Conservation (phyloP, 2,797 vertebrate species). For the Spondyliosoma cantharus region DNA sequence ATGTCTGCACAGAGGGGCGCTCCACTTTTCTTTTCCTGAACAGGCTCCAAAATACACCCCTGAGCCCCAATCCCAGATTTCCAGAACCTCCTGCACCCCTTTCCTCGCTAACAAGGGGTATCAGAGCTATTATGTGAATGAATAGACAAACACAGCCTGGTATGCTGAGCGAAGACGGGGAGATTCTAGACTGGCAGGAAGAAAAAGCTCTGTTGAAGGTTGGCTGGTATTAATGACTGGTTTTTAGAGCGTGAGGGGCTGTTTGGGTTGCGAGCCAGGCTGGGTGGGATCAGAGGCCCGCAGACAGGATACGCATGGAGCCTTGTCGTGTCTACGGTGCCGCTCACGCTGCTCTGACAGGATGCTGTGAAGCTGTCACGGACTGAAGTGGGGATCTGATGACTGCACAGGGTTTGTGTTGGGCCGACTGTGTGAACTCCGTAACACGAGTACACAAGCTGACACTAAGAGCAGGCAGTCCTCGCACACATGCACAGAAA, state of each 20-base stretch:
- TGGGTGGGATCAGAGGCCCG: constrained; percentile 63
- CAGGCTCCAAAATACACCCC: constrained; percentile 81
- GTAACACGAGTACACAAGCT: constrained; percentile 65
- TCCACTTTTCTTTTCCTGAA: constrained; percentile 84
- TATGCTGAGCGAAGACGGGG: constrained; percentile 71
- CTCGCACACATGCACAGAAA: constrained; percentile 22
- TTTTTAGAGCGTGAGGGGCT: constrained; percentile 64
- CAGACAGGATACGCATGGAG: constrained; percentile 64
- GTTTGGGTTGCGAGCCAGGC: constrained; percentile 68
- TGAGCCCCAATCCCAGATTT: constrained; percentile 66
- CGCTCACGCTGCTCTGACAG: constrained; percentile 59
- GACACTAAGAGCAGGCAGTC: constrained; percentile 37
- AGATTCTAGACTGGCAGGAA: constrained; percentile 62
- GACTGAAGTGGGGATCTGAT: constrained; percentile 59
- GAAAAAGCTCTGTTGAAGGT: constrained; percentile 66
- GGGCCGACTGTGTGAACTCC: constrained; percentile 57
- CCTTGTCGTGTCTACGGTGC: constrained; percentile 54
- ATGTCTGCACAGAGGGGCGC: constrained; percentile 73
- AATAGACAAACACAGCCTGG: constrained; percentile 74
- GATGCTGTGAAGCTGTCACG: constrained; percentile 72
- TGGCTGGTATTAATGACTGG: constrained; percentile 71
- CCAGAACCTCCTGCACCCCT: constrained; percentile 42
- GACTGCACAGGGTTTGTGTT: constrained; percentile 63
- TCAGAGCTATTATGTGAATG: constrained; percentile 75
- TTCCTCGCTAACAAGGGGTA: constrained; percentile 65